These are phyloP conservation scores for Seira ritae DNA, from an alignment of 2,888 invertebrate species.

Conservation along the genomic window DNA sequence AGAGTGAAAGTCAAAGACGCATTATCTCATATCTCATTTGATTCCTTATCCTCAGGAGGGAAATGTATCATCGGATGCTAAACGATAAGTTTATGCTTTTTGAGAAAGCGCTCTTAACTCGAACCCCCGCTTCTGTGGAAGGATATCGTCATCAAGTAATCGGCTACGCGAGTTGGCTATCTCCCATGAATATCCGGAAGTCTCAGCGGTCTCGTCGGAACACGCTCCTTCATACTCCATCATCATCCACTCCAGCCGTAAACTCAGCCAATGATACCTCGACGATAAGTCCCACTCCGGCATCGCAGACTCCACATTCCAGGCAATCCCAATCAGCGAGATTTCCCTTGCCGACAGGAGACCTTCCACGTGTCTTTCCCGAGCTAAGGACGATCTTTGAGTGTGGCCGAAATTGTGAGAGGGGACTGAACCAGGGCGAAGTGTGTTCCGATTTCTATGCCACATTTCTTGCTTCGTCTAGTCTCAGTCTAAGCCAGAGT, in stretches of 20 bases:
- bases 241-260: no score
- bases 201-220: slow-evolving; percentile 43
- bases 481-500: slow-evolving; percentile 35
- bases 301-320: slow-evolving; percentile 19
- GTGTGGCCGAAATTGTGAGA: slow-evolving; percentile 67
- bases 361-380: slow-evolving; percentile 68
- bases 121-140: slow-evolving; percentile 63
- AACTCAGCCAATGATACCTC: no score
- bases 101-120: slow-evolving; percentile 70
- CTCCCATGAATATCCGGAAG: slow-evolving; percentile 46
- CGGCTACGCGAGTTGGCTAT: slow-evolving; percentile 65
- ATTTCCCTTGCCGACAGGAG: slow-evolving; percentile 45
- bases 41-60: slow-evolving; percentile 59
- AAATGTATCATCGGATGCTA: slow-evolving; percentile 71
- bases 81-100: slow-evolving; percentile 73
- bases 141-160: slow-evolving; percentile 72
- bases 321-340: slow-evolving; percentile 26
- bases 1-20: not conserved
- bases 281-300: no score
- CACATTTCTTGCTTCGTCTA: no score
- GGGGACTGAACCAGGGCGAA: slow-evolving; percentile 62
- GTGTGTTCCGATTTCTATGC: slow-evolving; percentile 64
- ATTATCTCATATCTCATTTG: not conserved
- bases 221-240: no score
- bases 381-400: slow-evolving; percentile 69